Conservation (phyloP, 1,140 invertebrate genomes). For the Trachymyrmex septentrionalis region DNA sequence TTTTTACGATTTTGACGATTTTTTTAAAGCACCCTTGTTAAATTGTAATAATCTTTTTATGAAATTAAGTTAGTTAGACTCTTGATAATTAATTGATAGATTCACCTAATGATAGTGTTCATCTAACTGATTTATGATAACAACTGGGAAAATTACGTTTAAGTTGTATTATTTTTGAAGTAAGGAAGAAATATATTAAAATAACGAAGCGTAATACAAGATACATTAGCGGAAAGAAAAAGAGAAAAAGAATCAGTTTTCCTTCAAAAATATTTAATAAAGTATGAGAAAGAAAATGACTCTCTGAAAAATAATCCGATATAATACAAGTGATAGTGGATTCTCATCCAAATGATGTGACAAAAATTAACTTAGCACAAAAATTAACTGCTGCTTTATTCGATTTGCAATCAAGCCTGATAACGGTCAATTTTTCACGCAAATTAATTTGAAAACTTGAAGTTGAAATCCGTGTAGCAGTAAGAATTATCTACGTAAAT, state of each 20-base stretch:
- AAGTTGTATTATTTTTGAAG: too few species aligned
- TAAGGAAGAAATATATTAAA: not conserved
- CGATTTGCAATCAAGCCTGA: conserved; percentile 19
- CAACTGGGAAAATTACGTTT: too few species aligned
- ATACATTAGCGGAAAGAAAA: not conserved
- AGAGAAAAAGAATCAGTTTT: not conserved
- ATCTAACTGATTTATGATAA: too few species aligned
- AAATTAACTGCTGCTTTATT: conserved; percentile 10
- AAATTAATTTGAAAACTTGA: conserved; percentile 3
- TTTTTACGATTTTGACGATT: too few species aligned
- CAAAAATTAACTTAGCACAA: conserved; percentile 17
- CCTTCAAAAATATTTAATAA: not conserved
- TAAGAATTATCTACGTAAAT: conserved; percentile 19
- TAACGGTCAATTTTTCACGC: conserved; percentile 28
- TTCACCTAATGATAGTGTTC: too few species aligned
- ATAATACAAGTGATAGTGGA: not conserved
- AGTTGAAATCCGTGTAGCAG: not conserved
- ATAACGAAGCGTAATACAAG: not conserved
- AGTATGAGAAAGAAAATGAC: conserved; percentile 1
- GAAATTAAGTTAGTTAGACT: too few species aligned
- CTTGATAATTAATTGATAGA: too few species aligned
- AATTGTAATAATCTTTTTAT: too few species aligned
- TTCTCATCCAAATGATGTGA: not conserved
- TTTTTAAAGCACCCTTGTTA: too few species aligned
- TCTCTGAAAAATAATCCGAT: not conserved